A percentile compares a stretch with the other conserved stretches of the same genome.
Evolutionary conservation across 2,113 vertebrate genomes (phyloP).

Genomic region (Osmerus eperlanus): DNA sequence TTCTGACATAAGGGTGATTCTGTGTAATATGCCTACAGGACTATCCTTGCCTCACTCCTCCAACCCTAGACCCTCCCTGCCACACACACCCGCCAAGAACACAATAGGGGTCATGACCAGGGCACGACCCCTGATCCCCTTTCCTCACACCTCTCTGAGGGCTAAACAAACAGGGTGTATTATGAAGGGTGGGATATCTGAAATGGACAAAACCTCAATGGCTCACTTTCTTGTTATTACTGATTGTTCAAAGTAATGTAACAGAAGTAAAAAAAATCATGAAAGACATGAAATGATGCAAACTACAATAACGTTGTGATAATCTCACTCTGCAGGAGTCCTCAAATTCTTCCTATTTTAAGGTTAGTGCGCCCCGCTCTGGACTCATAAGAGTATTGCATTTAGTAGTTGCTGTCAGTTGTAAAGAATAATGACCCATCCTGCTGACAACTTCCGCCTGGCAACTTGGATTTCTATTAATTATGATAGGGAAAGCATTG

Average conservation of each 20-base stretch:
- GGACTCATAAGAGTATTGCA: slow-evolving; percentile 31
- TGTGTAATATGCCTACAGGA: slow-evolving; percentile 5
- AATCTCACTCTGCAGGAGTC: no score
- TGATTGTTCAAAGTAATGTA: no score
- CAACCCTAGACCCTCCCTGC: slow-evolving; percentile 13
- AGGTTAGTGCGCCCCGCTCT: slow-evolving; percentile 52
- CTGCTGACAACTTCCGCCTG: no score
- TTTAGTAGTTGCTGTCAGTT: not conserved
- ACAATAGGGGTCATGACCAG: slow-evolving; percentile 57
- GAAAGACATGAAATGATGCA: not conserved
- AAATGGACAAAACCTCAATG: not conserved
- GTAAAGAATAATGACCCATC: no score
- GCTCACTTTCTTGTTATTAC: no score
- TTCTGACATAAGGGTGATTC: not conserved
- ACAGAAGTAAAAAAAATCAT: not conserved
- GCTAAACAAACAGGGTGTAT: slow-evolving; percentile 18
- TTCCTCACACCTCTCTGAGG: slow-evolving; percentile 18
- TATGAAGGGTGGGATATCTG: not conserved
- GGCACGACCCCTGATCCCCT: slow-evolving; percentile 46
- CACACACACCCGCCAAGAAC: slow-evolving; percentile 46
- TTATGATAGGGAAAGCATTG: no score
- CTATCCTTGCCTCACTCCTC: not conserved
- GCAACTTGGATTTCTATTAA: no score
- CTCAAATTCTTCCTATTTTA: slow-evolving; percentile 19
- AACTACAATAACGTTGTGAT: no score